Conservation (phyloP, 2,113 vertebrate genomes). For the human (Homo sapiens) region GRCh38 chr5:95899001-95899500, state of each 20-base stretch:
- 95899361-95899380: background rate
- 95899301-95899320: background rate
- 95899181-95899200: background rate
- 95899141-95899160: background rate
- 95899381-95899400: background rate
- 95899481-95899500: background rate
- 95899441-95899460: background rate
- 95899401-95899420: slow-evolving; percentile 16
- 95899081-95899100: background rate
- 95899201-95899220: background rate
- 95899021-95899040: background rate
- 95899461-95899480: background rate
- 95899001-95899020: background rate
- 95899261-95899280: background rate
- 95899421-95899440: background rate
- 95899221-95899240: background rate
- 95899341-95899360: background rate
- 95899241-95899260: background rate
- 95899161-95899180: background rate
- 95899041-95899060: slow-evolving; percentile 5
- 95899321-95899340: background rate
- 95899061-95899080: slow-evolving; percentile 23
- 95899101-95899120: background rate
- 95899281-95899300: background rate
- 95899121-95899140: background rate